These are phyloP conservation scores for Pherbina coryleti DNA, from an alignment of 2,888 invertebrate species.

Conservation along the genomic window DNA sequence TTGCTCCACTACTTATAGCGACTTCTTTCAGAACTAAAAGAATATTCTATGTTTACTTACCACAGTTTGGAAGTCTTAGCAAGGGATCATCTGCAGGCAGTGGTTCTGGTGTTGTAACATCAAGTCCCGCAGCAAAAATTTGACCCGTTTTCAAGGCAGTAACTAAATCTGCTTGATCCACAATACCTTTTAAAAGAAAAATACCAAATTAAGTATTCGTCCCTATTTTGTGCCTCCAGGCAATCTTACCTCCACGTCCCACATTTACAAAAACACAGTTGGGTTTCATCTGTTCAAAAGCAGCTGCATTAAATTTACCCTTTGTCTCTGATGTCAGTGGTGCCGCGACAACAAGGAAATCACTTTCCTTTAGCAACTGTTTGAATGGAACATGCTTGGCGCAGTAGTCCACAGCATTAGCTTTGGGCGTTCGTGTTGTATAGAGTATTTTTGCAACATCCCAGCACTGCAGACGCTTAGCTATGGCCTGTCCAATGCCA, in stretches of 20 bases:
- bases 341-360: constrained; percentile 87
- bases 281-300: constrained; percentile 89
- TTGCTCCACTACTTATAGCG: not conserved
- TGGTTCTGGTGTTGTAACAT: constrained; percentile 94
- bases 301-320: constrained; percentile 80
- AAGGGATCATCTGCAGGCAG: constrained; percentile 84
- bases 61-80: constrained; percentile 83
- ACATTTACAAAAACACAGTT: constrained; percentile 89
- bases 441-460: constrained; percentile 81
- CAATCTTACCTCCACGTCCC: constrained; percentile 76
- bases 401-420: constrained; percentile 74
- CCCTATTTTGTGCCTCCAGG: not conserved
- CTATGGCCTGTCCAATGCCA: constrained; percentile 85
- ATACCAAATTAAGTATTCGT: not conserved
- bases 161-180: constrained; percentile 85
- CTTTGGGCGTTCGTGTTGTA: constrained; percentile 76
- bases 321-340: constrained; percentile 84
- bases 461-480: constrained; percentile 81
- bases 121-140: constrained; percentile 91
- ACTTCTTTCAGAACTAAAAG: too few species aligned
- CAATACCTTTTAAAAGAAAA: constrained; percentile 71
- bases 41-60: too few species aligned
- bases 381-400: constrained; percentile 81
- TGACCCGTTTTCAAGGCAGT: constrained; percentile 79
- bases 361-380: constrained; percentile 79